Conservation (phyloP, 2,888 invertebrate genomes). For the Pseudococcus longispinus region DNA sequence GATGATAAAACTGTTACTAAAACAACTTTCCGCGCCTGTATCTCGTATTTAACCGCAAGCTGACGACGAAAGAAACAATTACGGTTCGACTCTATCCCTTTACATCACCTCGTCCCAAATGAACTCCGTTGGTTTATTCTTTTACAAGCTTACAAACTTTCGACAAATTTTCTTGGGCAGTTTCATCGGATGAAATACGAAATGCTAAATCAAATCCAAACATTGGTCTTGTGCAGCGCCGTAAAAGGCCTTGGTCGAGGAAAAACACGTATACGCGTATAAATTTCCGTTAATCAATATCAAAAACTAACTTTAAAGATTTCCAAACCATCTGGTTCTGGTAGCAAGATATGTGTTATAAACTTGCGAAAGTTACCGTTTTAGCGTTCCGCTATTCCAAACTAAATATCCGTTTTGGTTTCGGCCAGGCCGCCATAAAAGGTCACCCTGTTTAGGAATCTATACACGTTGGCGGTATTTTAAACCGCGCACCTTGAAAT, state of each 20-base stretch:
- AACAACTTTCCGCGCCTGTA: background rate
- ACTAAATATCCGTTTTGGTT: background rate
- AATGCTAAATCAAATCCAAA: background rate
- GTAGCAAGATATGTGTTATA: slow-evolving; percentile 6
- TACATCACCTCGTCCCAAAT: background rate
- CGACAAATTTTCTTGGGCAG: background rate
- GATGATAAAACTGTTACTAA: background rate
- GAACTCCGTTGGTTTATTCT: background rate
- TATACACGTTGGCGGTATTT: background rate
- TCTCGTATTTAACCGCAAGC: background rate
- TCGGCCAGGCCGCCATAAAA: background rate
- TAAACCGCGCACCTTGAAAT: background rate
- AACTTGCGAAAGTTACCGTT: slow-evolving; percentile 11
- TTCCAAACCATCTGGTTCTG: slow-evolving; percentile 34
- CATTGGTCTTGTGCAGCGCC: background rate
- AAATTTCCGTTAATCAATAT: slow-evolving; percentile 36
- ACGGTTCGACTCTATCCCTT: background rate
- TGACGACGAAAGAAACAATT: background rate
- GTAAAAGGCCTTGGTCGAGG: background rate
- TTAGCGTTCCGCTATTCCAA: background rate
- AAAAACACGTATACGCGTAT: slow-evolving; percentile 4
- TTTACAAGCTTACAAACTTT: background rate
- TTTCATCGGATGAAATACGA: background rate
- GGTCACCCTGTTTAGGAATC: slow-evolving; percentile 18
- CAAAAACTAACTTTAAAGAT: slow-evolving; percentile 15